phyloP scores from a whole-genome alignment of 2,888 invertebrate species.

The Cataglyphis livida region DNA sequence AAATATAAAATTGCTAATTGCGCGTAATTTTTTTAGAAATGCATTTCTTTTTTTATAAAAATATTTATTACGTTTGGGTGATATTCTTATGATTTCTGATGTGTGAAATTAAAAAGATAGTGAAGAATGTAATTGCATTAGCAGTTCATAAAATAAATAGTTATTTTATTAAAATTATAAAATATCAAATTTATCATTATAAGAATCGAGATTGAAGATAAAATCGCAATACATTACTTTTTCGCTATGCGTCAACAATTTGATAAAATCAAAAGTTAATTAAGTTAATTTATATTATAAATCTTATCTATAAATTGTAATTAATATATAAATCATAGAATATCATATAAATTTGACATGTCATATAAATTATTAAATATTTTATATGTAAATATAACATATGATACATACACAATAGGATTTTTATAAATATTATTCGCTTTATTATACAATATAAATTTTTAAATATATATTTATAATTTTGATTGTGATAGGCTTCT shows the following conservation, averaged over 20 bases:
- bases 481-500: conserved; percentile 5
- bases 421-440: not conserved
- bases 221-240: conserved; percentile 40
- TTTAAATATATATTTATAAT: not conserved
- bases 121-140: not conserved
- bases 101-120: not conserved
- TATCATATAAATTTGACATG: not conserved
- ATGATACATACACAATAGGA: not conserved
- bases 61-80: not conserved
- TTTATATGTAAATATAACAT: not conserved
- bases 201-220: conserved; percentile 22
- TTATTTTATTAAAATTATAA: conserved; percentile 17
- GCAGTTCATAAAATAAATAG: conserved; percentile 12
- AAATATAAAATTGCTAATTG: not conserved
- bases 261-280: conserved; percentile 39
- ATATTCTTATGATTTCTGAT: not conserved
- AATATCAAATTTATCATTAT: conserved; percentile 32
- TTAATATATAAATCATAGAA: not conserved
- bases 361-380: conserved; percentile 7
- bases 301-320: not conserved
- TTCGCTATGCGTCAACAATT: conserved; percentile 16
- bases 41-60: not conserved
- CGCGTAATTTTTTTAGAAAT: not conserved
- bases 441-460: not conserved
- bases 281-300: conserved; percentile 17